Evolutionary conservation across 2,113 vertebrate species (phyloP).

Genomic region (Hippocampus abdominalis): DNA sequence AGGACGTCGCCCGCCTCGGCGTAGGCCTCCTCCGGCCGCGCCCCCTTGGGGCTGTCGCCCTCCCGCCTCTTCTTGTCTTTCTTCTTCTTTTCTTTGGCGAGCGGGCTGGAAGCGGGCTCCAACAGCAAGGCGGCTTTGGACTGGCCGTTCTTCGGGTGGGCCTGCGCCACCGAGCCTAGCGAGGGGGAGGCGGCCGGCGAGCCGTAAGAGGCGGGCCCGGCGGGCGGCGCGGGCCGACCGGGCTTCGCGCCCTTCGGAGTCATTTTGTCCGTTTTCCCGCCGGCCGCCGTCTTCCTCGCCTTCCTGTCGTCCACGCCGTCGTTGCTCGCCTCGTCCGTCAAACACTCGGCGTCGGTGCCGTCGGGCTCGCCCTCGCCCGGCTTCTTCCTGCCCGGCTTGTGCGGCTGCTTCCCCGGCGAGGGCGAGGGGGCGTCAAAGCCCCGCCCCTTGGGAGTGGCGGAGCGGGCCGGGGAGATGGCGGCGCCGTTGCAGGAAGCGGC

Average conservation of each 20-base stretch:
- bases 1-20: constrained; percentile 80
- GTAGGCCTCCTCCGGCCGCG: constrained; percentile 82
- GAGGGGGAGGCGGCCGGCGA: constrained; percentile 70
- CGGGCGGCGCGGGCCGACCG: constrained; percentile 75
- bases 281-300: constrained; percentile 71
- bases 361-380: constrained; percentile 81
- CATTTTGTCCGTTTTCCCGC: constrained; percentile 80
- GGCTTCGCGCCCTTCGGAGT: constrained; percentile 84
- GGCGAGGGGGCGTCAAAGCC: constrained; percentile 87
- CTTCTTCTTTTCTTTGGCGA: constrained; percentile 95
- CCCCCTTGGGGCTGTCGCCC: constrained; percentile 80
- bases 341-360: constrained; percentile 76
- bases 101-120: constrained; percentile 84
- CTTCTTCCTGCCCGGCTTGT: constrained; percentile 87
- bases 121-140: constrained; percentile 83
- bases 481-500: constrained; percentile 82
- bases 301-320: constrained; percentile 91
- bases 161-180: constrained; percentile 83
- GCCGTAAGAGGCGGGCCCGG: constrained; percentile 76
- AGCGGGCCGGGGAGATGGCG: constrained; percentile 83
- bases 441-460: constrained; percentile 86
- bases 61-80: constrained; percentile 96
- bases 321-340: constrained; percentile 85
- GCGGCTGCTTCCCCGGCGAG: constrained; percentile 74
- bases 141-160: constrained; percentile 85